These are phyloP conservation scores for Echiichthys vipera DNA, from an alignment of 2,797 vertebrate genomes.

Conservation along the genomic window DNA sequence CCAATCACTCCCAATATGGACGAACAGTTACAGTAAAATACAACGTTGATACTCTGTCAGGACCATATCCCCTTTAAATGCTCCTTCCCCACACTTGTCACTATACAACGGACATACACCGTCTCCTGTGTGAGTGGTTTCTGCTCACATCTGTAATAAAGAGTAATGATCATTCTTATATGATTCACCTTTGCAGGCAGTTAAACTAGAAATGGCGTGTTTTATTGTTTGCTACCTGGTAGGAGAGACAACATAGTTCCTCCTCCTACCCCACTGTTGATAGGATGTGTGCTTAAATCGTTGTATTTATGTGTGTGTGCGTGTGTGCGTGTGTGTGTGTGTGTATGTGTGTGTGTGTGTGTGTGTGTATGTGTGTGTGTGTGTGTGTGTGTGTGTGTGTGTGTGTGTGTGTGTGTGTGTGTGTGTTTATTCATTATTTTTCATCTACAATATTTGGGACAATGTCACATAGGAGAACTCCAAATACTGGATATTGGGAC, in stretches of 20 bases:
- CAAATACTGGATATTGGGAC: background rate
- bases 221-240: slow-evolving; percentile 6
- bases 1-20: too few species aligned
- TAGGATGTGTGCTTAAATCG: background rate
- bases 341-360: background rate
- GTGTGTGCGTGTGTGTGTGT: too few species aligned
- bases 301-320: background rate
- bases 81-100: background rate
- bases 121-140: background rate
- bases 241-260: slow-evolving; percentile 6
- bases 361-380: background rate
- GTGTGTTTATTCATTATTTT: background rate
- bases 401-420: background rate
- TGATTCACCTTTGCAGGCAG: background rate
- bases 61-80: background rate
- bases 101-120: background rate
- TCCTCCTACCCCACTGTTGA: background rate
- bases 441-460: background rate
- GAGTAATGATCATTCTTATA: background rate
- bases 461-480: too few species aligned
- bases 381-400: background rate
- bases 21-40: background rate
- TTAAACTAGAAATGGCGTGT: background rate
- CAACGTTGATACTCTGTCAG: background rate
- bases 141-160: background rate